Conservation (phyloP, 2,797 vertebrate species). For the Myotis findleyi region DNA sequence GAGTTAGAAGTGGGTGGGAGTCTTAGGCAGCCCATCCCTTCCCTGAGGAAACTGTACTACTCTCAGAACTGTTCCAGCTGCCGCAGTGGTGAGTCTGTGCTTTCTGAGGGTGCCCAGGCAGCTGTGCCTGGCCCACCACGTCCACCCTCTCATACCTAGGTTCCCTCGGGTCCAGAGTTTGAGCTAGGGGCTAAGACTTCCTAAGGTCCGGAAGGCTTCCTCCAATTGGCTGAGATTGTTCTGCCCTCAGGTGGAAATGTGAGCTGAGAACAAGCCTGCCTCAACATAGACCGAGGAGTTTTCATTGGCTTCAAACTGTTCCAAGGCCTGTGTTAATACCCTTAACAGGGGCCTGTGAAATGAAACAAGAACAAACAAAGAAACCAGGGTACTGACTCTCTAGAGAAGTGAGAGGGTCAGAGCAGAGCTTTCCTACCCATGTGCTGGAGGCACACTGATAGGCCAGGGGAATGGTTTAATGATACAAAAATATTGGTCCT, state of each 20-base stretch:
- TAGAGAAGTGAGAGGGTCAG: neutral
- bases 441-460: neutral
- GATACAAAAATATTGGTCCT: neutral
- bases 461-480: neutral
- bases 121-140: neutral
- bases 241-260: neutral
- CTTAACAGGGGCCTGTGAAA: neutral
- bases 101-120: neutral
- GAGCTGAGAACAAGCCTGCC: neutral
- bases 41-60: neutral
- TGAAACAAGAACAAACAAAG: neutral
- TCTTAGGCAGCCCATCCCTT: neutral
- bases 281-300: neutral
- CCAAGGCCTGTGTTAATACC: neutral
- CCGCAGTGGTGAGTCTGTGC: neutral
- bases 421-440: slow-evolving; percentile 1
- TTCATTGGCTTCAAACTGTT: slow-evolving; percentile 14
- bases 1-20: neutral
- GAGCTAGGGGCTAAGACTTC: neutral
- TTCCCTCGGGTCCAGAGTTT: neutral
- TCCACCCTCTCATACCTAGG: neutral
- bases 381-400: neutral
- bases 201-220: neutral
- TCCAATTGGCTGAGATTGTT: neutral
- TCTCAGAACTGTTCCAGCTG: neutral